These are phyloP conservation scores for Sminthurinus signatus DNA, from an alignment of 1,140 invertebrate species.

Conservation along the genomic window DNA sequence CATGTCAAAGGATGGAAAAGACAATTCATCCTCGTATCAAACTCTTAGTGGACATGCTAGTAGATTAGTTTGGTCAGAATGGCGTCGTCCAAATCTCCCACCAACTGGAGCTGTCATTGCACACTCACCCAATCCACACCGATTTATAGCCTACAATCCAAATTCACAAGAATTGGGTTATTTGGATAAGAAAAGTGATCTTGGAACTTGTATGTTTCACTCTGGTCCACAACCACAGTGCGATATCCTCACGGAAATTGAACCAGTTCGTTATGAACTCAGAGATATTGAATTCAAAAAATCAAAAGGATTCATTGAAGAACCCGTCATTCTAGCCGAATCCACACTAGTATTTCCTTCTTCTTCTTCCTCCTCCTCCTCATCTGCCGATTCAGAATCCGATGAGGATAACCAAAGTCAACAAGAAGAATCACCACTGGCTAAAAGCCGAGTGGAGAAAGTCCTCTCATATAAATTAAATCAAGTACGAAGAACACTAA, in stretches of 20 bases:
- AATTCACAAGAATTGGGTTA: constrained; percentile 27
- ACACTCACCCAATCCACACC: constrained; percentile 24
- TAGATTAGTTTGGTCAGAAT: constrained; percentile 27
- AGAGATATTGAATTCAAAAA: constrained; percentile 32
- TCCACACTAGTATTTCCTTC: constrained; percentile 3
- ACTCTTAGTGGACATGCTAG: constrained; percentile 25
- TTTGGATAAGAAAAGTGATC: constrained; percentile 20
- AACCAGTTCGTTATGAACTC: constrained; percentile 34
- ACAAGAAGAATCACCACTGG: constrained; percentile 10
- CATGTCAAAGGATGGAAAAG: constrained; percentile 16
- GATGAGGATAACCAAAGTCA: constrained; percentile 13
- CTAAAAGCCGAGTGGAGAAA: constrained; percentile 26
- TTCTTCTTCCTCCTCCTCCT: no score
- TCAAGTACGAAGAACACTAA: no score
- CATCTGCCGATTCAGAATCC: neutral
- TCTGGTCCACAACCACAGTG: constrained; percentile 14
- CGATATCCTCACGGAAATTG: constrained; percentile 34
- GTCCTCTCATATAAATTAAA: constrained; percentile 31
- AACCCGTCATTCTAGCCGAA: constrained; percentile 26
- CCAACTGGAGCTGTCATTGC: constrained; percentile 30
- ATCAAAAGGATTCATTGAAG: constrained; percentile 32
- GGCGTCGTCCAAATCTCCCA: constrained; percentile 31
- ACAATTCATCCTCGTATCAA: constrained; percentile 15
- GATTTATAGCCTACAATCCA: constrained; percentile 28
- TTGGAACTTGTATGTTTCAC: constrained; percentile 29